These are phyloP conservation scores for Polydesmus complanatus DNA, from an alignment of 2,888 invertebrate species.

Conservation along the genomic window DNA sequence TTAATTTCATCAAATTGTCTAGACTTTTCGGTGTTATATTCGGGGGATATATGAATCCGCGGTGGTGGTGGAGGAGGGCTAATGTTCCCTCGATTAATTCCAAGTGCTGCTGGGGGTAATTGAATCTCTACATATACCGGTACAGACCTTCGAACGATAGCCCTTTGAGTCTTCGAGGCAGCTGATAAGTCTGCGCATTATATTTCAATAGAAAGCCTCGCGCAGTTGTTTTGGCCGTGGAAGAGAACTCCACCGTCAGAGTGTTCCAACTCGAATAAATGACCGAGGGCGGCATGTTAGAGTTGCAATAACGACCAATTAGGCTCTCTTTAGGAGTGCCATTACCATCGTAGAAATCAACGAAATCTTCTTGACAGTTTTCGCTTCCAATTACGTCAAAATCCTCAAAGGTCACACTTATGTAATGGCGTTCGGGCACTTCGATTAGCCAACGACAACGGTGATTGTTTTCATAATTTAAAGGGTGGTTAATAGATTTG, in stretches of 20 bases:
- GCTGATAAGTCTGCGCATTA: slow-evolving; percentile 21
- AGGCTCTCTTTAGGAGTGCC: slow-evolving; percentile 20
- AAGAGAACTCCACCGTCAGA: slow-evolving; percentile 24
- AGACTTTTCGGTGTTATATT: too few relatives aligned
- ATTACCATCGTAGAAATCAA: slow-evolving; percentile 24
- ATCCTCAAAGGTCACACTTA: slow-evolving; percentile 25
- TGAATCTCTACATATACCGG: not conserved
- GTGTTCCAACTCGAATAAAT: slow-evolving; percentile 25
- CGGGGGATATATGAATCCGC: too few relatives aligned
- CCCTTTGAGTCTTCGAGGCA: slow-evolving; percentile 19
- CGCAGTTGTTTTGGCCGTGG: slow-evolving; percentile 22
- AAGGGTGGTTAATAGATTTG: slow-evolving; percentile 24
- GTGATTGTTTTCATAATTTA: slow-evolving; percentile 24
- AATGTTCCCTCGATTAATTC: too few relatives aligned
- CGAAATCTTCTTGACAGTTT: slow-evolving; percentile 24
- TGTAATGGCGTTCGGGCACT: slow-evolving; percentile 23
- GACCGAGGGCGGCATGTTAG: slow-evolving; percentile 21
- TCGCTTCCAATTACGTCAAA: slow-evolving; percentile 24
- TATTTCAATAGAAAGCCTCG: slow-evolving; percentile 24
- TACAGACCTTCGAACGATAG: slow-evolving; percentile 20
- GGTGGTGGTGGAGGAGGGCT: too few relatives aligned
- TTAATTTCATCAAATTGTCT: too few relatives aligned
- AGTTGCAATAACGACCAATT: slow-evolving; percentile 25
- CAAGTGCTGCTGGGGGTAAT: not conserved
- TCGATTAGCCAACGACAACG: slow-evolving; percentile 25